These are phyloP conservation scores for Macaria notata DNA, from an alignment of 2,888 invertebrate genomes.

Conservation along the genomic window DNA sequence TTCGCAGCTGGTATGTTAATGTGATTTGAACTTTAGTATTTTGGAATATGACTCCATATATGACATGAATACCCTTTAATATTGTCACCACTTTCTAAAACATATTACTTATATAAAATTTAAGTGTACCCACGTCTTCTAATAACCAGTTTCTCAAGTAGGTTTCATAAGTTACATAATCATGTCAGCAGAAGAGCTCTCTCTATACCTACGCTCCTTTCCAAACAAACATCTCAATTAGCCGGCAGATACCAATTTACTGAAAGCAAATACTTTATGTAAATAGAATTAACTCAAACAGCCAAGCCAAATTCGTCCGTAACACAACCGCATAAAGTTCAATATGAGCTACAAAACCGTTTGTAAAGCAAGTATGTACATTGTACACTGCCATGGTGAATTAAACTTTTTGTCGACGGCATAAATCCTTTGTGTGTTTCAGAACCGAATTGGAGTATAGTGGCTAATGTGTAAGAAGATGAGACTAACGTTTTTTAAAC, in stretches of 20 bases:
- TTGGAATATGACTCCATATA: too few relatives aligned
- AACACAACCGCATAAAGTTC: background rate
- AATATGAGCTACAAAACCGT: background rate
- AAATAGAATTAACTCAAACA: slow-evolving; percentile 14
- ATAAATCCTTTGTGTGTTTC: slow-evolving; percentile 12
- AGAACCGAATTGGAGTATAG: slow-evolving; percentile 2
- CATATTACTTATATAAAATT: too few relatives aligned
- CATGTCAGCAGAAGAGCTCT: too few relatives aligned
- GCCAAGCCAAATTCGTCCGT: slow-evolving; percentile 4
- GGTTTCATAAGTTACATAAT: too few relatives aligned
- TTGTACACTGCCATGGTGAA: slow-evolving; percentile 10
- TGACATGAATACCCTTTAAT: too few relatives aligned
- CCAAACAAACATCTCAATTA: slow-evolving; percentile 17
- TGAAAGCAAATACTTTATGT: slow-evolving; percentile 18
- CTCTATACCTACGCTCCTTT: slow-evolving; percentile 5
- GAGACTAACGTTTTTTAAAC: too few relatives aligned
- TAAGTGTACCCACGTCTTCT: too few relatives aligned
- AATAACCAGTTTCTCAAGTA: too few relatives aligned
- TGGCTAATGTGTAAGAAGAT: background rate
- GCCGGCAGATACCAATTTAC: slow-evolving; percentile 17
- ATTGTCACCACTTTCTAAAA: too few relatives aligned
- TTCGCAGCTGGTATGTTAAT: too few relatives aligned
- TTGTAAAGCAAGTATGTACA: slow-evolving; percentile 5
- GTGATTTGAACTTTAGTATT: too few relatives aligned
- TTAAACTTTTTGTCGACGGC: slow-evolving; percentile 21